A percentile compares a stretch with the other conserved stretches of the same genome.
These are phyloP conservation scores for Athetis lepigone DNA, from an alignment of 2,888 invertebrate species.

Conservation along the genomic window DNA sequence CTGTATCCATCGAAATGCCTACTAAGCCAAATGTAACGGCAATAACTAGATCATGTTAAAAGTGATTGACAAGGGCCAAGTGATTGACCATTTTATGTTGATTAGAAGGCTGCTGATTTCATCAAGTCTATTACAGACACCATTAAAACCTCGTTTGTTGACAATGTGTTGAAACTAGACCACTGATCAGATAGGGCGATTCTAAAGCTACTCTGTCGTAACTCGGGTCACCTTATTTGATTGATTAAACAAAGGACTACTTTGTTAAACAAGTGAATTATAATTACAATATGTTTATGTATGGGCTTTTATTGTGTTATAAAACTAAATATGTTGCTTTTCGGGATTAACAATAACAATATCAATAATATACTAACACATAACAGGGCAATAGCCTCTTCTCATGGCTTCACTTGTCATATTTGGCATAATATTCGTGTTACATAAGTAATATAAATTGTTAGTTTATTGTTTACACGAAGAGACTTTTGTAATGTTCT, in stretches of 20 bases:
- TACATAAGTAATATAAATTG: no score
- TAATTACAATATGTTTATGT: conserved; percentile 27
- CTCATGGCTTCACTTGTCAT: no score
- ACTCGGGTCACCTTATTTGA: conserved; percentile 24
- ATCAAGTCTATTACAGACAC: conserved; percentile 33
- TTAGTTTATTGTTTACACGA: no score
- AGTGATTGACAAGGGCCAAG: conserved; percentile 51
- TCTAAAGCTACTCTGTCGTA: conserved; percentile 27
- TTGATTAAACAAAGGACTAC: conserved; percentile 46
- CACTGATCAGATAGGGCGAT: conserved; percentile 20
- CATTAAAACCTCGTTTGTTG: conserved; percentile 25
- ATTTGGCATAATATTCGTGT: no score
- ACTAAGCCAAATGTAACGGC: conserved; percentile 27
- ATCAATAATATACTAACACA: no score
- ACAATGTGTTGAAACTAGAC: conserved; percentile 28
- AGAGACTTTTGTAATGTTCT: no score
- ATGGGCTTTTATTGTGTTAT: conserved; percentile 16
- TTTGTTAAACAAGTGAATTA: conserved; percentile 43
- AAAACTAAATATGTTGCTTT: conserved; percentile 14
- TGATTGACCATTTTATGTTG: conserved; percentile 28
- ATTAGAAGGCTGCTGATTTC: conserved; percentile 38
- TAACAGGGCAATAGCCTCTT: no score
- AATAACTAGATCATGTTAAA: conserved; percentile 19
- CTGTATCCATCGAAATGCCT: no score
- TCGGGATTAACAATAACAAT: no score